phyloP scores from a whole-genome alignment of 1,140 invertebrate genomes.

The Drosophila malerkotliana region DNA sequence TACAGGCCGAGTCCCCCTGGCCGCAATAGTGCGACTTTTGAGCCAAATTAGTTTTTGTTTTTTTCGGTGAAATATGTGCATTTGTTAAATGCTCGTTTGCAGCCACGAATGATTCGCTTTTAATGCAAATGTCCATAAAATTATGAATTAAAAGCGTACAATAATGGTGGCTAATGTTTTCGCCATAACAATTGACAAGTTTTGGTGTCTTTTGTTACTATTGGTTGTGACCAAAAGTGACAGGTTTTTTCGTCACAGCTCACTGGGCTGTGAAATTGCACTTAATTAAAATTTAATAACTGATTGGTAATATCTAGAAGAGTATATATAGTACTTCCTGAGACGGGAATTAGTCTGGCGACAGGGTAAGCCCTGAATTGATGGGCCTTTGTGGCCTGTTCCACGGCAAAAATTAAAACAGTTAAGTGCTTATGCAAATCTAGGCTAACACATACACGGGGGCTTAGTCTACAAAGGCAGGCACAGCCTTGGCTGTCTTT shows the following conservation, averaged over 20 bases:
- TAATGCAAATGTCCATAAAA: background rate
- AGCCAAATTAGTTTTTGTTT: background rate
- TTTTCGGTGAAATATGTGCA: slow-evolving; percentile 10
- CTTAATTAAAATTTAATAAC: background rate
- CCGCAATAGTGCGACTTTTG: background rate
- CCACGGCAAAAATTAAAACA: slow-evolving; percentile 5
- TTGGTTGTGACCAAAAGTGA: background rate
- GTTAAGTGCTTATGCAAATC: slow-evolving; percentile 14
- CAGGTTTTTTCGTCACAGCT: background rate
- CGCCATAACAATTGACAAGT: background rate
- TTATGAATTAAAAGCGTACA: slow-evolving; percentile 17
- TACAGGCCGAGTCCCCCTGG: background rate
- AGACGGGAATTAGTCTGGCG: background rate
- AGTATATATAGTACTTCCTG: background rate
- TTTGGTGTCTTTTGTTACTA: background rate
- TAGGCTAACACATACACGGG: background rate
- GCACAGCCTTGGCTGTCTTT: background rate
- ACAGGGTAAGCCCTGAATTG: background rate
- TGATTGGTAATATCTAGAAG: background rate
- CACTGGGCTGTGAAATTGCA: background rate
- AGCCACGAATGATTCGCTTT: background rate
- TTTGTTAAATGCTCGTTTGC: slow-evolving; percentile 12
- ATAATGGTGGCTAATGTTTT: background rate
- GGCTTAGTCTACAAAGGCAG: background rate
- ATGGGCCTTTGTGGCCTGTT: background rate